A percentile compares a stretch with the other conserved stretches of the same genome.
phyloP scores from a whole-genome alignment of 2,888 invertebrate species.

The Eubasilissa splendida region DNA sequence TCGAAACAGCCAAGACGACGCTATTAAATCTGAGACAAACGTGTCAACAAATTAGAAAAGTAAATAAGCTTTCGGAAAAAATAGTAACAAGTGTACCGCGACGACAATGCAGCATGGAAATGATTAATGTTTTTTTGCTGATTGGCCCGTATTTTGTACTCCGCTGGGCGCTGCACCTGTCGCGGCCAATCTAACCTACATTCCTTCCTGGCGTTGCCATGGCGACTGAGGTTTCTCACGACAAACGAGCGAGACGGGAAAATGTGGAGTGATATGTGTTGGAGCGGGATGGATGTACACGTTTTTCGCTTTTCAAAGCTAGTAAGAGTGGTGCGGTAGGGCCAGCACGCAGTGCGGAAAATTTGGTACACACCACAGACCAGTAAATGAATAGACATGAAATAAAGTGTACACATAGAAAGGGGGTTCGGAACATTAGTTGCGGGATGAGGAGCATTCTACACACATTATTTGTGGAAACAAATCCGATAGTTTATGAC shows the following conservation, averaged over 20 bases:
- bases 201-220: constrained; percentile 36
- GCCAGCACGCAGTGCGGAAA: background rate
- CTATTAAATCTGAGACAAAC: background rate
- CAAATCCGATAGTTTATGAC: too few relatives aligned
- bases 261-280: background rate
- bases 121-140: background rate
- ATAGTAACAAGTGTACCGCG: background rate
- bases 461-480: too few relatives aligned
- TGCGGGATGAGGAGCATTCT: too few relatives aligned
- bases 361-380: too few relatives aligned
- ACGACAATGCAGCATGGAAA: background rate
- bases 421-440: too few relatives aligned
- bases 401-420: too few relatives aligned
- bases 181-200: constrained; percentile 35
- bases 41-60: background rate
- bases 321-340: constrained; percentile 17
- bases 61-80: background rate
- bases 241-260: background rate
- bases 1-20: background rate
- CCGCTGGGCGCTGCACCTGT: background rate
- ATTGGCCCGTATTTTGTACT: background rate
- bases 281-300: constrained; percentile 14
- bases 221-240: constrained; percentile 38
- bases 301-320: constrained; percentile 35
- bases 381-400: too few relatives aligned